phyloP scores from a whole-genome alignment of 1,140 invertebrate genomes.

The Achatina immaculata region DNA sequence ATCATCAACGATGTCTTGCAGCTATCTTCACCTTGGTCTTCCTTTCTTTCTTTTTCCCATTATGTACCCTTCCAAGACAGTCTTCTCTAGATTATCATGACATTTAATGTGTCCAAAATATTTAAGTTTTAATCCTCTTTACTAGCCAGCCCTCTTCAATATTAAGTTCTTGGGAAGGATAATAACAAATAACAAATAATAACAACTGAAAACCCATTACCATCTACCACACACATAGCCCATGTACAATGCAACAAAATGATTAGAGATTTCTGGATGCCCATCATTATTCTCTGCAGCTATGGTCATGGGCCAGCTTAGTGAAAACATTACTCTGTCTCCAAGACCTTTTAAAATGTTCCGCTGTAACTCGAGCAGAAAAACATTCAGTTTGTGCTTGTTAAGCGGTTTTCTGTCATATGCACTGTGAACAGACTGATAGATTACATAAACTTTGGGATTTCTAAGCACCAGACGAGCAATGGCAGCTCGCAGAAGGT shows the following conservation, averaged over 20 bases:
- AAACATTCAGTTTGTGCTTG: neutral
- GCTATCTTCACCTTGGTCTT: too few relatives aligned
- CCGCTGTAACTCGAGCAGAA: neutral
- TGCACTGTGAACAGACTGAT: neutral
- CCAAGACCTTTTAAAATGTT: neutral
- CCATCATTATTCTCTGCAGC: neutral
- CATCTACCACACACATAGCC: neutral
- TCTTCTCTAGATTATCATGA: too few relatives aligned
- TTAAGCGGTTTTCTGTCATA: neutral
- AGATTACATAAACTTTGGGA: neutral
- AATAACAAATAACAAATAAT: too few relatives aligned
- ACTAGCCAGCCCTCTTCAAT: too few relatives aligned
- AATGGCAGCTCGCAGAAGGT: neutral
- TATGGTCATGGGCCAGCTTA: neutral
- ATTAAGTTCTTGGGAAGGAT: too few relatives aligned
- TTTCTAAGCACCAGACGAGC: neutral
- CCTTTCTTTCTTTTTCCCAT: too few relatives aligned
- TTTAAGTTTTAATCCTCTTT: too few relatives aligned
- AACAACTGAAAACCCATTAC: too few relatives aligned
- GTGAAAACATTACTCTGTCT: conserved; percentile 2
- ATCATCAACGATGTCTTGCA: too few relatives aligned
- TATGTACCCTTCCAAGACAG: too few relatives aligned
- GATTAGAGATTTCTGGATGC: neutral
- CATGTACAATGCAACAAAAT: neutral
- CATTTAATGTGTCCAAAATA: too few relatives aligned